These are phyloP conservation scores for Struthidea cinerea DNA, from an alignment of 2,113 vertebrate species.

Conservation along the genomic window DNA sequence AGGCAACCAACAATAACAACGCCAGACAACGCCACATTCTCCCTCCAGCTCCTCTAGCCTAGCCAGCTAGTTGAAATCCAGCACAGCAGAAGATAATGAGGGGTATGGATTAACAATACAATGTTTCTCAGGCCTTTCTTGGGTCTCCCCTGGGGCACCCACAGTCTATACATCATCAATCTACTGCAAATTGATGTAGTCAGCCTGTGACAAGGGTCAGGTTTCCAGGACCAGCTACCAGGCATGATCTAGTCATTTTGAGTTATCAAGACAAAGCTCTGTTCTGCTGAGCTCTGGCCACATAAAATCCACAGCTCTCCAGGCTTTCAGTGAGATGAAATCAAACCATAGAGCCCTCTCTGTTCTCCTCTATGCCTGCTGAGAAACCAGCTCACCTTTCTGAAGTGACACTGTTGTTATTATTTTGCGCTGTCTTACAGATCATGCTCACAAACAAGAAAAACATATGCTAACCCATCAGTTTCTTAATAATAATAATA, in stretches of 20 bases:
- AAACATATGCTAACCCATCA: background rate
- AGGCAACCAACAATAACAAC: background rate
- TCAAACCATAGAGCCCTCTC: background rate
- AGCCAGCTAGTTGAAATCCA: constrained; percentile 18
- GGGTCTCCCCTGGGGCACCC: constrained; percentile 17
- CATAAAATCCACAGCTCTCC: background rate
- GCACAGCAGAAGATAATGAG: constrained; percentile 41
- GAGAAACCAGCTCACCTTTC: background rate
- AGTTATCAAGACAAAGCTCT: constrained; percentile 49
- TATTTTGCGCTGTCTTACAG: background rate
- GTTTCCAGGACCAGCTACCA: constrained; percentile 50
- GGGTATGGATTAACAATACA: constrained; percentile 45
- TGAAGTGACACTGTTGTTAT: background rate
- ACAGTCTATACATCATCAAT: constrained; percentile 38
- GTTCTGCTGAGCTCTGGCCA: background rate
- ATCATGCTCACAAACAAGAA: background rate
- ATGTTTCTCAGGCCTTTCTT: constrained; percentile 31
- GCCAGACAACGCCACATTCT: background rate
- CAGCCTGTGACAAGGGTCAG: constrained; percentile 54
- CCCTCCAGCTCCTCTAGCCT: background rate
- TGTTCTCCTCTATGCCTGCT: background rate
- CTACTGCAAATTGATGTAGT: constrained; percentile 52
- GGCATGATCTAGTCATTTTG: constrained; percentile 58
- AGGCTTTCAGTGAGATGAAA: background rate
- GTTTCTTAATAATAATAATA: background rate